Evolutionary conservation across 2,888 invertebrate species (phyloP).

Genomic region (Alentia gelatinosa): DNA sequence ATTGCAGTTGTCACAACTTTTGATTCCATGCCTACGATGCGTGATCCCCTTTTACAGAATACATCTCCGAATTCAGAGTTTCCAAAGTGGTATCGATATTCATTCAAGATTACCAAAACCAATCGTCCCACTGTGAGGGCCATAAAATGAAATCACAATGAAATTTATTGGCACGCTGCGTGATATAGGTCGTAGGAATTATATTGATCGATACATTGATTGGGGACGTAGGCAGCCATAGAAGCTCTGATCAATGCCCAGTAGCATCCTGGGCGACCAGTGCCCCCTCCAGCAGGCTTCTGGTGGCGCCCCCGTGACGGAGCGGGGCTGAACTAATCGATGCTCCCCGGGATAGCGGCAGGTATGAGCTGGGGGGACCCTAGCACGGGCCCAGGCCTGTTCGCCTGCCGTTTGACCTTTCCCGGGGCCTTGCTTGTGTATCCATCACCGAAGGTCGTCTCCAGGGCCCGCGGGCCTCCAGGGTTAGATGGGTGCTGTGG

Average conservation of each 20-base stretch:
- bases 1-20: no score
- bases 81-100: no score
- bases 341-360: neutral
- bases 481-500: neutral
- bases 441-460: neutral
- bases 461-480: neutral
- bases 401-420: neutral
- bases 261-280: neutral
- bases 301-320: neutral
- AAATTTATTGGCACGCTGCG: neutral
- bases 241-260: conserved; percentile 1
- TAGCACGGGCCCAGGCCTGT: neutral
- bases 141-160: neutral
- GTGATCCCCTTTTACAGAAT: no score
- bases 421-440: neutral
- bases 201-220: conserved; percentile 1
- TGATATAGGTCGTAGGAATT: neutral
- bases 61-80: no score
- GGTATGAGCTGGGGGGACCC: neutral
- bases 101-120: no score
- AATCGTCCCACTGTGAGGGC: no score
- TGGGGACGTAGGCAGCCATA: neutral
- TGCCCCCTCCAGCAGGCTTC: neutral
- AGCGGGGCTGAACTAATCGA: neutral
- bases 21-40: no score